phyloP scores from a whole-genome alignment of 2,888 invertebrate genomes.

The Lomographa bimaculata region DNA sequence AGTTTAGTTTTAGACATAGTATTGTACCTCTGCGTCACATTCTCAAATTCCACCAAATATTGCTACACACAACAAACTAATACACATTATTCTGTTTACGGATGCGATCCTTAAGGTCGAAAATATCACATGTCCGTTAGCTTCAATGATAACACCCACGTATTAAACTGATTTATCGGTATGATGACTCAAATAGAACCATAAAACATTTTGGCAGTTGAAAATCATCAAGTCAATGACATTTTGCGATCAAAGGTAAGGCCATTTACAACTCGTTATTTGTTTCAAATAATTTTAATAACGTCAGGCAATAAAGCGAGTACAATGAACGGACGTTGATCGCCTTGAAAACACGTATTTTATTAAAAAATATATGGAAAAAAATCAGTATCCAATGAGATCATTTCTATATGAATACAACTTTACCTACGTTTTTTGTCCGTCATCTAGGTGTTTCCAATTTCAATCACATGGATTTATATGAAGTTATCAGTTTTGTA shows the following conservation, averaged over 20 bases:
- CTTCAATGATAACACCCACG: conserved; percentile 1
- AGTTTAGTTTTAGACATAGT: too few species aligned
- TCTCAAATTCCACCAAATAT: too few species aligned
- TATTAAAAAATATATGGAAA: conserved; percentile 40
- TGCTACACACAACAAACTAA: too few species aligned
- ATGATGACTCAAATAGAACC: conserved; percentile 6
- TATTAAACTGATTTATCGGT: conserved; percentile 14
- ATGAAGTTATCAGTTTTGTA: too few species aligned
- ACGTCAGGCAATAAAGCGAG: conserved; percentile 57
- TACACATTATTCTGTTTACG: too few species aligned
- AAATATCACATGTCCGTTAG: too few species aligned
- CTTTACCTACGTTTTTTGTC: too few species aligned
- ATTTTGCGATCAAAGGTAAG: conserved; percentile 17
- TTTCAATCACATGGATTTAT: too few species aligned
- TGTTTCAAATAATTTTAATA: conserved; percentile 46
- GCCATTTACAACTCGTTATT: conserved; percentile 44
- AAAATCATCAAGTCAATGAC: conserved; percentile 16
- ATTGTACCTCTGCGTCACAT: too few species aligned
- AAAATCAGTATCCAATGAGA: conserved; percentile 34
- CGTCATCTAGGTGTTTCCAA: too few species aligned
- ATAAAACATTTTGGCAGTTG: conserved; percentile 19
- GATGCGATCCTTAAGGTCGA: too few species aligned
- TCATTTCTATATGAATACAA: too few species aligned
- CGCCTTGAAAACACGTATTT: conserved; percentile 68
- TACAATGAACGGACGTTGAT: conserved; percentile 73